Base-by-base conservation (phyloP, 2,797 vertebrate species). In the Hippopotamyrus pictus region DNA sequence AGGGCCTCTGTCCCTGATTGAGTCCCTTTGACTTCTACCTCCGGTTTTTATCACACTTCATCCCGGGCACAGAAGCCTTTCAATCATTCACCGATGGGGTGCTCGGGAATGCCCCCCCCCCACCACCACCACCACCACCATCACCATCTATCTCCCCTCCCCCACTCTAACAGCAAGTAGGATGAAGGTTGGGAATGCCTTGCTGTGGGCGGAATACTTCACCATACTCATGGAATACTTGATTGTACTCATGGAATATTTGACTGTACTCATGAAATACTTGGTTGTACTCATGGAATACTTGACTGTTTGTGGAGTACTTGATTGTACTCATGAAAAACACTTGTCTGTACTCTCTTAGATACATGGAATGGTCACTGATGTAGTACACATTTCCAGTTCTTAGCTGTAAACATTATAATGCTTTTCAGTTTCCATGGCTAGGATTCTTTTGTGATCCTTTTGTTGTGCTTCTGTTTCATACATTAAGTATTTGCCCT, bases 1-100 rank as follows among this genome's bases (percentile, higher is more conserved):
- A 91, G 91, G 92, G 91, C 90, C 41, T 93, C 94, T 94, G 94
- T 94, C 94, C 93, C 94, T 94, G 92, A 93, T 91, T 91, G 93
- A 95, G 92, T 95, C 94, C 95, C 93, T 95, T 94, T 95, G 94
- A 96, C 95, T 94, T 92, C 92, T 93, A 93, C 93, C 91, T 95
- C 92, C 90, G 87, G 90, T 92, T 94, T 95, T 96, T 95, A 95
- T 95, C 94, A 94, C 93, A 93, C 92, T 89, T 95, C 95, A 96
- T 96, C 93, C 93, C 89, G 90, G 93, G 94, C 93, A 94, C 94
- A 92, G 91, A 93, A 92, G n/a, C 92, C 92, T 92, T 93, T 93
- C 95, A 96, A 96, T 96, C 93, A 93, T 91, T 95, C 91, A 87
- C 95, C 96, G 95, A 95, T 95, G 94, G 93, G 37, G 93, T 44